Percentiles rank a stretch among this genome's conserved stretches.
Conservation (phyloP, 2,113 vertebrate species). For the Poeciliopsis retropinna region DNA sequence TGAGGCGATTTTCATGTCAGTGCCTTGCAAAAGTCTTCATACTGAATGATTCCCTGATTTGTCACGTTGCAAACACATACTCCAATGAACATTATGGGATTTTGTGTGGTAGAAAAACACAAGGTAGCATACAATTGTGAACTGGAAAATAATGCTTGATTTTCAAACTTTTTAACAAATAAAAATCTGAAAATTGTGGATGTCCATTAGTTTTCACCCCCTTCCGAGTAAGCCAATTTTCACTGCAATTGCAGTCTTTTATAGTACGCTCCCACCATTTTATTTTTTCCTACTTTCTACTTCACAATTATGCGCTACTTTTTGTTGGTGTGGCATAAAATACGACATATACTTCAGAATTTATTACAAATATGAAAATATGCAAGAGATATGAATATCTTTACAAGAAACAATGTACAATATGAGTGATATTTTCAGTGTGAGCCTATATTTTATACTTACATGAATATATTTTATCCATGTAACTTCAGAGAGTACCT, state of each 20-base stretch:
- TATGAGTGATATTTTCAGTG: conserved; percentile 23
- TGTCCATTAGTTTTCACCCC: not conserved
- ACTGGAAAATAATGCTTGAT: not conserved
- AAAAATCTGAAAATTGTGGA: not conserved
- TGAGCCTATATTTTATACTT: conserved; percentile 4
- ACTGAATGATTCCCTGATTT: not conserved
- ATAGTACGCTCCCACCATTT: too few relatives aligned
- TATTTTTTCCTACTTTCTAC: not conserved
- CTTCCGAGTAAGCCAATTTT: too few relatives aligned
- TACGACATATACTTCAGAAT: not conserved
- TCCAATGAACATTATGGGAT: not conserved
- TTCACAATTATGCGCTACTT: not conserved
- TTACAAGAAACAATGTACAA: conserved; percentile 2
- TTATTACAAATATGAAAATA: not conserved
- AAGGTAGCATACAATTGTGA: not conserved
- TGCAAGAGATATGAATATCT: not conserved
- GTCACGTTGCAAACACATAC: not conserved
- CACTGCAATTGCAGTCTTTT: too few relatives aligned
- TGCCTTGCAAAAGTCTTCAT: not conserved
- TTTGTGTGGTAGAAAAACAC: not conserved
- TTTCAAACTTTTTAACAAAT: not conserved
- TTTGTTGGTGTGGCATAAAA: not conserved
- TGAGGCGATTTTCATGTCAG: not conserved
- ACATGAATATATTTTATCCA: not conserved
- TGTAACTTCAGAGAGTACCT: not conserved